Conservation (phyloP, 1,140 invertebrate genomes). For the Himalopsyche phryganea region DNA sequence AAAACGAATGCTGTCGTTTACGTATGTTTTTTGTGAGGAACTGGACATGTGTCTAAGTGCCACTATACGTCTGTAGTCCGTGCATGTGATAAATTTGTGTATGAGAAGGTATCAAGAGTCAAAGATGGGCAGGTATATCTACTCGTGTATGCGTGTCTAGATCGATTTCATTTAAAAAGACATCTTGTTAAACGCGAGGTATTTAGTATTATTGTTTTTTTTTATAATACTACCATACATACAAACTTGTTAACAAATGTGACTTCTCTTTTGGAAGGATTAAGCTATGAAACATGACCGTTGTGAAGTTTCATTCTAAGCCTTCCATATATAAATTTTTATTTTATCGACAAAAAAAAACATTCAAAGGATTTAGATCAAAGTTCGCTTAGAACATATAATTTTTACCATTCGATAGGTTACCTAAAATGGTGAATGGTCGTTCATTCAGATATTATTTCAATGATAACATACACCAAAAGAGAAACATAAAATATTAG, state of each 20-base stretch:
- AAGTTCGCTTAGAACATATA: too few relatives aligned
- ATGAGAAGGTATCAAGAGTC: neutral
- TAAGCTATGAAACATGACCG: constrained; percentile 15
- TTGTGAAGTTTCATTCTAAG: constrained; percentile 3
- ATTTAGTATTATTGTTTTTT: constrained; percentile 15
- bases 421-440: too few relatives aligned
- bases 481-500: too few relatives aligned
- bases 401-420: too few relatives aligned
- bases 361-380: constrained; percentile 19
- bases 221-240: constrained; percentile 2
- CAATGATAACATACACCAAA: too few relatives aligned
- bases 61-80: neutral
- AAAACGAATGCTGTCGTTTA: constrained; percentile 19
- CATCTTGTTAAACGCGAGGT: constrained; percentile 14
- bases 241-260: constrained; percentile 16
- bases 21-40: constrained; percentile 7
- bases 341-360: constrained; percentile 2
- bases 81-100: too few relatives aligned
- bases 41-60: constrained; percentile 12
- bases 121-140: neutral
- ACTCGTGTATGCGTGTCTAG: constrained; percentile 1
- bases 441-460: too few relatives aligned
- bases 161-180: constrained; percentile 12
- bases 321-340: constrained; percentile 12
- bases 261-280: constrained; percentile 19